Base-by-base conservation (phyloP, 1,140 invertebrate species). In the Temnothorax curvispinosus region DNA sequence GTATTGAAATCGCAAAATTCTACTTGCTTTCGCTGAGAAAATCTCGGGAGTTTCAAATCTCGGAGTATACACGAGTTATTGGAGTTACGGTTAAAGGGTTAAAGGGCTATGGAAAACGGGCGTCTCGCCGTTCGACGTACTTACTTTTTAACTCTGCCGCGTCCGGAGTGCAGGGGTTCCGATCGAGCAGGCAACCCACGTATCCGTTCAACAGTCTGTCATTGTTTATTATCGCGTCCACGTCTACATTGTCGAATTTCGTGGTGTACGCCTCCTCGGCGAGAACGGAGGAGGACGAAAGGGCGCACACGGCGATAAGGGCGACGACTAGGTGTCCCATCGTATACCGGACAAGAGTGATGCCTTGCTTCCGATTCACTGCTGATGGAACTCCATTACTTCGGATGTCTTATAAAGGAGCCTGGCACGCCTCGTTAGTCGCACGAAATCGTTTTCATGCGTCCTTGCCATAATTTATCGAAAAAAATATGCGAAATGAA, bases 191-290 rank as follows among this genome's bases (percentile, higher is more conserved):
- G 93, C 96, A 96, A 67, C 95, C 95, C 71, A 96, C 93, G 90
- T 96, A 96, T 87, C 94, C 95, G 74, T 93, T 94, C 32, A 96
- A 85, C 38, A 96, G 92, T 82, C 96, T 92, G 6, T 96, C 94
- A 89, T 94, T 96, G n/a, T 89, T 92, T 58, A 96, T 92, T n/a
- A 96, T 93, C 38, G 91, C 50, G 41, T 96, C 95, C 11, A 96
- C 92, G 88, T 96, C 95, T 56, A 96, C 85, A 88, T 95, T 94
- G 87, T 96, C 96, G 89, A 96, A 96, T 88, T 96, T 96, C 8
- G 95, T 96, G 3, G 96, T 95, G 87, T 96, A 96, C 85, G 91
- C 88, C 9, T 93, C 92, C 13, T 92, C 89, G 41, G 86, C 78
- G 65, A 75, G 38, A n/a, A 74, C 76, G 8, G 15, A 32, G 47